Conservation (phyloP, 2,113 vertebrate genomes). For the Rhagologus leucostigma region DNA sequence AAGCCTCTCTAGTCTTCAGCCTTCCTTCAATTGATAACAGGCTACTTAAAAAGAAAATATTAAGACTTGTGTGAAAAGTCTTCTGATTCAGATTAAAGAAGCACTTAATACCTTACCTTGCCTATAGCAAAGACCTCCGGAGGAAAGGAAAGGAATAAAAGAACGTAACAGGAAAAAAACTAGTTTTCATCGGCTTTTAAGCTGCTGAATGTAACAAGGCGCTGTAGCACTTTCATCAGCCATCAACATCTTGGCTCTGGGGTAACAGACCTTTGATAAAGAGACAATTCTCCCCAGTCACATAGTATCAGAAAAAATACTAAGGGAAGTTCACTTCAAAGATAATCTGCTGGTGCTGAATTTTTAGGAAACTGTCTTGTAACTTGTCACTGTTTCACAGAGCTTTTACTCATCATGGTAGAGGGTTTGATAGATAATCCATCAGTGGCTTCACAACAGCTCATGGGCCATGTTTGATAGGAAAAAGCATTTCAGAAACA, state of each 20-base stretch:
- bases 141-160: background rate
- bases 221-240: background rate
- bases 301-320: constrained; percentile 5
- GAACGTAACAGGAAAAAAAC: background rate
- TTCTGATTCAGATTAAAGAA: constrained; percentile 44
- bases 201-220: background rate
- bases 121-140: background rate
- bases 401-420: background rate
- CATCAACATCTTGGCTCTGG: background rate
- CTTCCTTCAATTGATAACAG: constrained; percentile 2
- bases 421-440: background rate
- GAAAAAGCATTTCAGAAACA: background rate
- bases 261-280: constrained; percentile 22
- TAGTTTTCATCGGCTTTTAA: constrained; percentile 13
- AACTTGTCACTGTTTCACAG: background rate
- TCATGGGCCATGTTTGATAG: background rate
- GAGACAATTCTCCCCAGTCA: background rate
- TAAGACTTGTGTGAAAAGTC: background rate
- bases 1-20: background rate
- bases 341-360: background rate
- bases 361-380: background rate
- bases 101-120: background rate
- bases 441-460: background rate
- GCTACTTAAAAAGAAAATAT: constrained; percentile 17
- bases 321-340: background rate